Conservation (phyloP, 2,888 invertebrate genomes). For the Pseudococcus jackbeardsleyi region DNA sequence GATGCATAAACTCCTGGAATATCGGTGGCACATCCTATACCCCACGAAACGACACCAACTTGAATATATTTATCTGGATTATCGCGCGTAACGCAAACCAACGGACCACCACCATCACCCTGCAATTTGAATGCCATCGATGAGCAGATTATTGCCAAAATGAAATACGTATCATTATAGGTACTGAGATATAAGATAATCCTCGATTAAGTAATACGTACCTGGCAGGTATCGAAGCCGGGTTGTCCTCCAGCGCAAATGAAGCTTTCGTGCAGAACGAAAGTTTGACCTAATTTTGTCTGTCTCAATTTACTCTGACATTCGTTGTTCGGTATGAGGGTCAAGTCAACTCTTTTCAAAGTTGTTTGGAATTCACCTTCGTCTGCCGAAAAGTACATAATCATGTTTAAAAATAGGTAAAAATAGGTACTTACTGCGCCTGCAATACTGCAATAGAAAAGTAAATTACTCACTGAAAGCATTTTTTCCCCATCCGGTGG, state of each 20-base stretch:
- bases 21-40: slow-evolving; percentile 88
- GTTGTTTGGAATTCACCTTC: slow-evolving; percentile 73
- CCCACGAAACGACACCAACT: slow-evolving; percentile 95
- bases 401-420: neutral
- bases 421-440: neutral
- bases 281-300: slow-evolving; percentile 78
- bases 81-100: slow-evolving; percentile 88
- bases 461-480: slow-evolving; percentile 74
- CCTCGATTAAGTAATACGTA: slow-evolving; percentile 67
- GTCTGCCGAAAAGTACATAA: slow-evolving; percentile 71
- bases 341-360: slow-evolving; percentile 80
- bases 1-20: slow-evolving; percentile 93
- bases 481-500: slow-evolving; percentile 86
- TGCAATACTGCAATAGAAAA: neutral
- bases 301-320: slow-evolving; percentile 77
- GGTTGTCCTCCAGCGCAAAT: slow-evolving; percentile 84
- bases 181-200: no score
- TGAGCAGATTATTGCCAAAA: neutral
- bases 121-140: slow-evolving; percentile 66
- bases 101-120: slow-evolving; percentile 91
- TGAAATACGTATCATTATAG: no score
- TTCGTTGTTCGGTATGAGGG: slow-evolving; percentile 75
- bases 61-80: slow-evolving; percentile 78
- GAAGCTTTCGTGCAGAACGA: slow-evolving; percentile 79
- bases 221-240: slow-evolving; percentile 82